Evolutionary conservation across 2,113 vertebrate species (phyloP).

Genomic region (Harpagus bidentatus): DNA sequence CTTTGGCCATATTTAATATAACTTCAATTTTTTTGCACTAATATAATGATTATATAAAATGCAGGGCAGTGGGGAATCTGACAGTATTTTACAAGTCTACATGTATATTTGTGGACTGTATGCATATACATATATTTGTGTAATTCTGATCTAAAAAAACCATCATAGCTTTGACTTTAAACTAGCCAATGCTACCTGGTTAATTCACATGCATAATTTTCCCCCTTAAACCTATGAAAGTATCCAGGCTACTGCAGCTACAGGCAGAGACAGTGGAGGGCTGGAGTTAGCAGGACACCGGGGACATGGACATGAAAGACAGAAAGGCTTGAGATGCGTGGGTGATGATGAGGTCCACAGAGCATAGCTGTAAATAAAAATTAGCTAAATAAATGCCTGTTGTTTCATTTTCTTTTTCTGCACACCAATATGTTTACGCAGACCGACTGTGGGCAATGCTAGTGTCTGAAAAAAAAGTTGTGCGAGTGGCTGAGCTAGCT

Average conservation of each 20-base stretch:
- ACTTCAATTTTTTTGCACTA: not conserved
- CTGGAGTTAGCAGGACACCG: not conserved
- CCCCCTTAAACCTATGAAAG: not conserved
- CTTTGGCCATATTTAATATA: not conserved
- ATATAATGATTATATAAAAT: not conserved
- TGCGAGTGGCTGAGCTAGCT: not conserved
- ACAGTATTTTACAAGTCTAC: not conserved
- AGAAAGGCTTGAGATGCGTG: not conserved
- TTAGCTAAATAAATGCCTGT: not conserved
- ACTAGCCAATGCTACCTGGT: not conserved
- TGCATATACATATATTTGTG: not conserved
- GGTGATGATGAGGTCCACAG: not conserved
- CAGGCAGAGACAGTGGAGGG: not conserved
- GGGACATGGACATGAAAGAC: not conserved
- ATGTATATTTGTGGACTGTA: not conserved
- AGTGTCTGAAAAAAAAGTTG: not conserved
- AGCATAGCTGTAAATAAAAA: not conserved
- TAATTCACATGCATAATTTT: not conserved
- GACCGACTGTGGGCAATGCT: not conserved
- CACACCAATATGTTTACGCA: not conserved
- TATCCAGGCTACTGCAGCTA: not conserved
- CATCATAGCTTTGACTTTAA: not conserved
- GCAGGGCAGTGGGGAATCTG: not conserved
- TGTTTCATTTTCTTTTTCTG: not conserved
- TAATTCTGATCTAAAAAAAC: not conserved